Evolutionary conservation across 2,888 invertebrate species (phyloP).

Genomic region (Poecilobothrus nobilitatus): DNA sequence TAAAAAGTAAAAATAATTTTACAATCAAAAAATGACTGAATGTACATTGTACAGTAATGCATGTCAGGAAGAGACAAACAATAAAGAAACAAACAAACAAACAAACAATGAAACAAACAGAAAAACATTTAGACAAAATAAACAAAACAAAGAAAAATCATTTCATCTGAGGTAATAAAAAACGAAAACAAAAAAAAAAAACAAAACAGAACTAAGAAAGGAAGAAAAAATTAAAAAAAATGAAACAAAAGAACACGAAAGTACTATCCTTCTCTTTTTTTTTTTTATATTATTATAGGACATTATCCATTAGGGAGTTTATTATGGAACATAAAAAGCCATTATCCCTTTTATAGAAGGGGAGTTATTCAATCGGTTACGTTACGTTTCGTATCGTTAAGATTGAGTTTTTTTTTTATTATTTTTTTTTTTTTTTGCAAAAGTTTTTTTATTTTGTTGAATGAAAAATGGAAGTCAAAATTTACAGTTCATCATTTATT

Average conservation of each 20-base stretch:
- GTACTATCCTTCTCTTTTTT: background rate
- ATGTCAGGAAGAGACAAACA: too few relatives aligned
- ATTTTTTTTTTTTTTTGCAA: too few relatives aligned
- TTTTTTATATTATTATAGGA: background rate
- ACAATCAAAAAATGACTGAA: too few relatives aligned
- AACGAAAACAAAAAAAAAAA: background rate
- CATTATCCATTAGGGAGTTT: slow-evolving; percentile 6
- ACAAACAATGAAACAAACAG: background rate
- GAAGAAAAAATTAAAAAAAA: background rate
- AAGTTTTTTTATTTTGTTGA: too few relatives aligned
- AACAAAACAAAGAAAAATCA: background rate
- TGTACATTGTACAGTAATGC: too few relatives aligned
- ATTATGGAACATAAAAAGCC: slow-evolving; percentile 6
- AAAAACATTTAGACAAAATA: background rate
- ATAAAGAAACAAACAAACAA: background rate
- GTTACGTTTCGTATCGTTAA: background rate
- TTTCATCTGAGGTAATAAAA: background rate
- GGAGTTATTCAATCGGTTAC: too few relatives aligned
- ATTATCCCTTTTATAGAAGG: background rate
- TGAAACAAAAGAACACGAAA: slow-evolving; percentile 2
- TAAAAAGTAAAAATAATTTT: too few relatives aligned
- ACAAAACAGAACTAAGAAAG: background rate
- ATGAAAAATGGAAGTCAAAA: too few relatives aligned
- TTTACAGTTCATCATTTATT: too few relatives aligned
- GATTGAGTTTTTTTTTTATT: too few relatives aligned